Conservation (phyloP, 2,113 vertebrate species). For the Argyrosomus japonicus region DNA sequence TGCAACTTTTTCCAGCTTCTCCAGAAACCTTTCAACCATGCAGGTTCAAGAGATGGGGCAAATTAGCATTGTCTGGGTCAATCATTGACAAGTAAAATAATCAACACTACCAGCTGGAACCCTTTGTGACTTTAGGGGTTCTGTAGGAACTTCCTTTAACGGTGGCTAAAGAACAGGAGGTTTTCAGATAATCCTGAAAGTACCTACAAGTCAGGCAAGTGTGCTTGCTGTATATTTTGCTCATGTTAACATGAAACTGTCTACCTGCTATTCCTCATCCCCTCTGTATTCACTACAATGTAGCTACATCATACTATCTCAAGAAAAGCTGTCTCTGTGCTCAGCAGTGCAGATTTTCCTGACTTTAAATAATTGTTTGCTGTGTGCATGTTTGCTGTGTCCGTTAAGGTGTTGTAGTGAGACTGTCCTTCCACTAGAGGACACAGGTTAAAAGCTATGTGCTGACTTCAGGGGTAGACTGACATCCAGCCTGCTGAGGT, state of each 20-base stretch:
- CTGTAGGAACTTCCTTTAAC: not conserved
- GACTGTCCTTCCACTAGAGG: slow-evolving; percentile 6
- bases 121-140: no score
- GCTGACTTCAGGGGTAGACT: not conserved
- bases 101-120: not conserved
- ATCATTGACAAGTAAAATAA: not conserved
- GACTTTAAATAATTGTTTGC: not conserved
- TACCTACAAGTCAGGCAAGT: no score
- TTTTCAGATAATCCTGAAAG: not conserved
- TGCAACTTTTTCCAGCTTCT: not conserved
- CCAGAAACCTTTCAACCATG: not conserved
- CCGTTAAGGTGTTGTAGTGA: not conserved
- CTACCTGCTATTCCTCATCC: no score
- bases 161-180: not conserved
- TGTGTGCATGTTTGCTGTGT: not conserved
- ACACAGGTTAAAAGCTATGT: not conserved
- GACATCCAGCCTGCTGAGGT: no score
- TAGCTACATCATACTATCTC: not conserved
- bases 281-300: no score
- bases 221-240: no score
- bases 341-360: not conserved
- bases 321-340: not conserved
- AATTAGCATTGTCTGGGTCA: not conserved
- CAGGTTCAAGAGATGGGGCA: not conserved
- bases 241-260: no score